Evolutionary conservation across 2,888 invertebrate genomes (phyloP).

Genomic region (Minunthozetes semirufus): DNA sequence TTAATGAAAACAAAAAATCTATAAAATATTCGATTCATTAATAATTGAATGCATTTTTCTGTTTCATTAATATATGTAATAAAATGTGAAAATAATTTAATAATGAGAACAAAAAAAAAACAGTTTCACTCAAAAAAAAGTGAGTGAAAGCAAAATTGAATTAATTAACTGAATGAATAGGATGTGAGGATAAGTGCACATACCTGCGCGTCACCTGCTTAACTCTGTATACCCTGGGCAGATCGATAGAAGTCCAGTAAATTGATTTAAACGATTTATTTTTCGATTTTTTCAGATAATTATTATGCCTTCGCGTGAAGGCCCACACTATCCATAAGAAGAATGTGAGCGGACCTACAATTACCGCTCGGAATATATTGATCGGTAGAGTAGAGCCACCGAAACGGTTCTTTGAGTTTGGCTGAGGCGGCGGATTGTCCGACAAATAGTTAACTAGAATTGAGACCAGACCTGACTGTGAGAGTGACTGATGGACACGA

Average conservation of each 20-base stretch:
- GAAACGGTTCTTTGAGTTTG: conserved; percentile 47
- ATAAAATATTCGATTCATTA: neutral
- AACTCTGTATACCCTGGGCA: conserved; percentile 50
- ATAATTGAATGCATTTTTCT: no score
- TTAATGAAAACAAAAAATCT: neutral
- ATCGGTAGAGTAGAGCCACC: conserved; percentile 49
- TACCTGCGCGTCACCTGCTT: conserved; percentile 55
- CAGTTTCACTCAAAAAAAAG: no score
- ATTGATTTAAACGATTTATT: conserved; percentile 35
- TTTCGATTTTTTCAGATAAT: conserved; percentile 45
- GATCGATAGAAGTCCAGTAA: conserved; percentile 39
- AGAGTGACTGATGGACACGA: conserved; percentile 53
- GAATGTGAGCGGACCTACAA: conserved; percentile 53
- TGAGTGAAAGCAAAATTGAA: no score
- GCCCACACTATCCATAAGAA: conserved; percentile 50
- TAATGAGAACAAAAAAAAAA: no score
- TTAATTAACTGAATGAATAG: no score
- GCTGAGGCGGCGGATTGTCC: conserved; percentile 39
- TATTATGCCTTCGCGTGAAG: conserved; percentile 49
- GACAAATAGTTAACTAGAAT: conserved; percentile 42
- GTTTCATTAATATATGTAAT: no score
- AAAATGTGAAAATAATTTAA: no score
- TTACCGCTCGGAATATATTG: conserved; percentile 50
- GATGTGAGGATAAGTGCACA: neutral
- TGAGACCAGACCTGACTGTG: conserved; percentile 53